phyloP scores from a whole-genome alignment of 2,888 invertebrate species.

The Phoronis australis region DNA sequence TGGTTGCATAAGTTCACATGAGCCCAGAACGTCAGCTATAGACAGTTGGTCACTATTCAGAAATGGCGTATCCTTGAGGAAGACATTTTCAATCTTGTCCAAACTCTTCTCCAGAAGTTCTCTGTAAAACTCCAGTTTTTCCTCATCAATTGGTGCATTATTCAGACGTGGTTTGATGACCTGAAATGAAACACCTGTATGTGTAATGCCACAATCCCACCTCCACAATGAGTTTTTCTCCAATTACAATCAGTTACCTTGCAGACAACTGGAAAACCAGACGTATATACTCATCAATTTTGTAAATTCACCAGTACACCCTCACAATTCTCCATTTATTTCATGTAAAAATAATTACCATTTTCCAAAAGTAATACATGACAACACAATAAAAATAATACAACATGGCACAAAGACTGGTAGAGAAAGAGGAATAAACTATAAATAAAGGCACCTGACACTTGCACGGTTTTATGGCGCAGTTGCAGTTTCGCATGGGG shows the following conservation, averaged over 20 bases:
- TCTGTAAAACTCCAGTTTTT: not conserved
- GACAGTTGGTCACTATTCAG: not conserved
- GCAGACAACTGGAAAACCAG: no score
- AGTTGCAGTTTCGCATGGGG: no score
- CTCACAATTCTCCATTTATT: not conserved
- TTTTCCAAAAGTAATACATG: not conserved
- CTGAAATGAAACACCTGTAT: slow-evolving; percentile 1
- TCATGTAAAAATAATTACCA: not conserved
- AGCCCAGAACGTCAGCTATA: not conserved
- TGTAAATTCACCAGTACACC: not conserved
- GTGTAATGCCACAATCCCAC: no score
- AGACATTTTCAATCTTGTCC: not conserved
- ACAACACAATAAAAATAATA: no score
- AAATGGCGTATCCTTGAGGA: not conserved
- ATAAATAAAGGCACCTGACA: no score
- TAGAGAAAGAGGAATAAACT: no score
- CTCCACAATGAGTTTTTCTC: no score
- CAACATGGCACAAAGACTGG: no score
- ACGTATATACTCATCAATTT: not conserved
- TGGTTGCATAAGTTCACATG: not conserved
- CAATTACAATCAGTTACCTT: no score
- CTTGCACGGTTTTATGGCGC: no score
- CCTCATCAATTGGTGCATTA: not conserved
- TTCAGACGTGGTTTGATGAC: not conserved
- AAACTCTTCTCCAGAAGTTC: not conserved